phyloP scores from a whole-genome alignment of 2,113 vertebrate species.

The Australoheros scitulus region DNA sequence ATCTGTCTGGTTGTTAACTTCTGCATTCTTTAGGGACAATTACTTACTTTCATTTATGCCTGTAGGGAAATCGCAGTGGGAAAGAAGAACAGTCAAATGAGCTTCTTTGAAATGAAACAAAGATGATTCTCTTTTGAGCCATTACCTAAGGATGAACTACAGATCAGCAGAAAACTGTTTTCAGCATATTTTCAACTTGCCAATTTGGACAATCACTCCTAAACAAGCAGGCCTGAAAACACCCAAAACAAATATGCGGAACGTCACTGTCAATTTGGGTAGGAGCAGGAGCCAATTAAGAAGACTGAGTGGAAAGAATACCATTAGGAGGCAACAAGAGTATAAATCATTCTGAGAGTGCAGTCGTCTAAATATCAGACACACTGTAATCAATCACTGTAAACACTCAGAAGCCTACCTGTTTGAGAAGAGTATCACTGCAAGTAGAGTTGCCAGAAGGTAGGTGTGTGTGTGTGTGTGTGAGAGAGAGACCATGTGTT shows the following conservation, averaged over 20 bases:
- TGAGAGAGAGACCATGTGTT: background rate
- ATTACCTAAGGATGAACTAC: background rate
- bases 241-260: constrained; percentile 36
- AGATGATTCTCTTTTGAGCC: background rate
- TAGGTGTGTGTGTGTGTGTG: background rate
- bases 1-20: constrained; percentile 2
- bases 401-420: constrained; percentile 42
- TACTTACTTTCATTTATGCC: background rate
- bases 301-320: constrained; percentile 45
- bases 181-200: constrained; percentile 7
- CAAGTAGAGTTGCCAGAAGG: background rate
- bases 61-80: background rate
- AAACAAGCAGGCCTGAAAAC: constrained; percentile 26
- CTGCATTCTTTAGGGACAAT: background rate
- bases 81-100: background rate
- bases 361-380: constrained; percentile 59
- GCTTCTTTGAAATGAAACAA: constrained; percentile 16
- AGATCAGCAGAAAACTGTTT: constrained; percentile 1
- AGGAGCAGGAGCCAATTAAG: constrained; percentile 50
- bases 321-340: constrained; percentile 43
- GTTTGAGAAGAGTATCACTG: constrained; percentile 31
- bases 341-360: constrained; percentile 31
- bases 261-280: constrained; percentile 25
- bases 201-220: constrained; percentile 35
- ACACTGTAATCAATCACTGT: constrained; percentile 66